Conservation (phyloP, 1,140 invertebrate species). For the Bombus fervidus region DNA sequence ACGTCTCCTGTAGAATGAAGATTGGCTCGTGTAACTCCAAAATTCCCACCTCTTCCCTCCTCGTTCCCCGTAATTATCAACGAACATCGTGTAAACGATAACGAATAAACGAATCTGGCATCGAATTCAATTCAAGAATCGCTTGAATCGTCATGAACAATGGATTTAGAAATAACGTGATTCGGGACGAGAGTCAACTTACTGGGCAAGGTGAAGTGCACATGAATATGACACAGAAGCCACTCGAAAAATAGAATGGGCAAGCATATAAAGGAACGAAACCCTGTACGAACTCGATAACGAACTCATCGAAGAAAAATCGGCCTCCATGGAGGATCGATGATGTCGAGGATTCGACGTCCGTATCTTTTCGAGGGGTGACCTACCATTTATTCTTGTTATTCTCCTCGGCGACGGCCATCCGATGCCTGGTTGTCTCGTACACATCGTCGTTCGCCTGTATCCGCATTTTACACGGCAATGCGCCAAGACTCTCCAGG, state of each 20-base stretch:
- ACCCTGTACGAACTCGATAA: neutral
- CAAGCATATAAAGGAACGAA: too few species aligned
- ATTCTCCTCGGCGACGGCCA: constrained; percentile 94
- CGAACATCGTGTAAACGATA: neutral
- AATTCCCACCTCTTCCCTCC: neutral
- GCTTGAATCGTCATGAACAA: neutral
- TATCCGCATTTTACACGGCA: constrained; percentile 93
- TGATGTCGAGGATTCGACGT: neutral
- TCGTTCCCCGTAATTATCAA: neutral
- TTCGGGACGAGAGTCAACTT: too few species aligned
- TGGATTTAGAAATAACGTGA: too few species aligned
- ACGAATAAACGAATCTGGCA: neutral
- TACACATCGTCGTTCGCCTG: constrained; percentile 97
- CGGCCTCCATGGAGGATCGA: constrained; percentile 24
- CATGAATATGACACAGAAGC: neutral
- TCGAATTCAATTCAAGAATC: constrained; percentile 15
- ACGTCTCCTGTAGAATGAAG: neutral
- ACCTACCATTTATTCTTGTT: constrained; percentile 95
- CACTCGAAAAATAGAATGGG: constrained; percentile 8
- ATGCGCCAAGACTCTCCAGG: constrained; percentile 91
- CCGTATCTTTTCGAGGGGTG: neutral
- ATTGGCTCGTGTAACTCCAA: neutral
- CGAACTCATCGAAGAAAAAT: constrained; percentile 13
- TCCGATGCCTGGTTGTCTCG: constrained; percentile 93
- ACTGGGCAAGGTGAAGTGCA: too few species aligned